Conservation (phyloP, 2,113 vertebrate species). For the Oncorhynchus kisutch region DNA sequence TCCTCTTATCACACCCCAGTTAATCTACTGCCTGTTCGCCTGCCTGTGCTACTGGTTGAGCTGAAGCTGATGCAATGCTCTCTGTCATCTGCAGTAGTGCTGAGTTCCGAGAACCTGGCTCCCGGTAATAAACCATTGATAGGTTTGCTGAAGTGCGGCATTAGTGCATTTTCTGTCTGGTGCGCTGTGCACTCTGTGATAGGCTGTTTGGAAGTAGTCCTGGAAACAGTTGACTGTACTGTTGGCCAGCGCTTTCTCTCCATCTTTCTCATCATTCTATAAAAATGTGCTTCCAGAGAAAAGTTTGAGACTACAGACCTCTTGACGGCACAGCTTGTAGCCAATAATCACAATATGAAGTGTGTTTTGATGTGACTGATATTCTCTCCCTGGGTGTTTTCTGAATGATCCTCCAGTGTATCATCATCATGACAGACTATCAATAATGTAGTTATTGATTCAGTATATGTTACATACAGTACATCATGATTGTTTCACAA, state of each 20-base stretch:
- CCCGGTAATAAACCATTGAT: slow-evolving; percentile 40
- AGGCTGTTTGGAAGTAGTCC: background rate
- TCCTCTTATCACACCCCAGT: background rate
- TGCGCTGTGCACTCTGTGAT: slow-evolving; percentile 6
- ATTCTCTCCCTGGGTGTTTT: background rate
- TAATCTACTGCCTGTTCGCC: background rate
- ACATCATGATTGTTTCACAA: slow-evolving; percentile 13
- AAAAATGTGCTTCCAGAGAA: background rate
- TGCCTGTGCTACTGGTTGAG: background rate
- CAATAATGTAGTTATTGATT: background rate
- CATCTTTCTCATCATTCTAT: background rate
- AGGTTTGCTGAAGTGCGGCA: background rate
- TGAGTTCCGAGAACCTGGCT: slow-evolving; percentile 17
- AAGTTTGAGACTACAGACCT: background rate
- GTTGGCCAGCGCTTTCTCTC: background rate
- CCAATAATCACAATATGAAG: background rate
- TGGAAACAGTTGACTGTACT: background rate
- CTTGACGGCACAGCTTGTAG: background rate
- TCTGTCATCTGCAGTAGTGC: slow-evolving; percentile 19
- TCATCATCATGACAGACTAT: background rate
- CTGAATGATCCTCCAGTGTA: background rate
- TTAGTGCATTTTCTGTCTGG: background rate
- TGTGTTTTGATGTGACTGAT: background rate
- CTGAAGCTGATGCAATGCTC: slow-evolving; percentile 12
- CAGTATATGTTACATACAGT: background rate